Base-by-base conservation (phyloP, 2,888 invertebrate species). In the Beris chalybata region DNA sequence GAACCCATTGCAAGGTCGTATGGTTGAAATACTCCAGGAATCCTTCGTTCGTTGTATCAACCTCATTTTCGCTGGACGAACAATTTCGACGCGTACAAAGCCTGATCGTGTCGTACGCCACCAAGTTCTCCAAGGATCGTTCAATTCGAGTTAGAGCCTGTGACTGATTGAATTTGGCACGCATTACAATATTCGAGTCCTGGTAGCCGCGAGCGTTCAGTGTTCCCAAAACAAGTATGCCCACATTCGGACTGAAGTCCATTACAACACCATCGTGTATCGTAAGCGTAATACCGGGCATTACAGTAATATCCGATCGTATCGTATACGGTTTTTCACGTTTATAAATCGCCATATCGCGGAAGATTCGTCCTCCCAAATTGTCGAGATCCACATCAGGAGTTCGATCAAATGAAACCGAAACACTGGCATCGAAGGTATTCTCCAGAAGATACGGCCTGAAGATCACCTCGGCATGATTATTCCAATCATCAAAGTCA, bases 401-500 rank as follows among this genome's bases (percentile, higher is more conserved):
- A 48, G 84, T 81, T 3, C 55, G 13, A 65, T 85, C 82, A 65
- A 85, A 86, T 0, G 88, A 85, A 1, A 88, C 85, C 0, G 93
- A 93, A 32, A 91, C 83, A 72, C 91, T 92, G 0, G 91, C 85
- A 70, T 91, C 89, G 73, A 92, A 87, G 57, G 85, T 84, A 71
- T 93, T 89, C 76, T 89, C 89, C 0, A 90, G 85, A 66, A 97
- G 84, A 78, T 89, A 98, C 0, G 98, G 99, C 64, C 89, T 85
- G 79, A 91, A 99, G 12, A 89, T 86, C 0, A 97, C 97, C 61
- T 97, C 87, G 0, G 97, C 97, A 78, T 95, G 96, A 79, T 95
- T 94, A 78, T 99, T 99, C 98, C 99, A 99, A 78, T 98, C 97
- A 78, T 99, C 97, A 80, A 99, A 97, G 81, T 98, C 98, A 77